A percentile compares a stretch with the other conserved stretches of the same genome.
Conservation (phyloP, 2,113 vertebrate species). For the Oenanthe melanoleuca region DNA sequence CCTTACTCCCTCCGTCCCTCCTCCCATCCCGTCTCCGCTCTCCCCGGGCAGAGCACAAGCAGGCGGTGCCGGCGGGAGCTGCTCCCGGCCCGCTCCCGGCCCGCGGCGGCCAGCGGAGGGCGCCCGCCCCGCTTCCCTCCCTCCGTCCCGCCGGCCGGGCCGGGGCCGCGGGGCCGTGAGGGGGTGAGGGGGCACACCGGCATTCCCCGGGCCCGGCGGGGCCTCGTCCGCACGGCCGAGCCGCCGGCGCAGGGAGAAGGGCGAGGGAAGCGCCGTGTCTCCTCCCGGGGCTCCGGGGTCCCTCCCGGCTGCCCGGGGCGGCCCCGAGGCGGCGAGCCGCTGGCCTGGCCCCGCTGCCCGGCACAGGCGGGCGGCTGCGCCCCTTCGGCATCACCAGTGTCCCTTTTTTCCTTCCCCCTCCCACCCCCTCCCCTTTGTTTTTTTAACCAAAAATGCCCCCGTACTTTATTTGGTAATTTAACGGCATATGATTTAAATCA, state of each 20-base stretch:
- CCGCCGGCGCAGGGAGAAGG: too few species aligned
- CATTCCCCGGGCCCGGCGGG: fast-evolving
- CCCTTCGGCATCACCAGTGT: too few species aligned
- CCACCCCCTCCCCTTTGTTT: fast-evolving
- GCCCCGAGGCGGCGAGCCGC: background rate
- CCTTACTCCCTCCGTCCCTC: too few species aligned
- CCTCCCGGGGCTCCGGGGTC: background rate
- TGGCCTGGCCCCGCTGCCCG: background rate
- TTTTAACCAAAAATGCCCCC: fast-evolving
- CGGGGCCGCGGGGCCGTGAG: too few species aligned
- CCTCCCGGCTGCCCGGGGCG: background rate
- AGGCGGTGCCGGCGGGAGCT: too few species aligned
- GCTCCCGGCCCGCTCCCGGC: too few species aligned
- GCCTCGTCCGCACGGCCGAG: too few species aligned
- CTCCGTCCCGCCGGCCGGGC: background rate
- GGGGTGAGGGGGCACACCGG: background rate
- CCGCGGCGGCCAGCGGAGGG: slow-evolving; percentile 55
- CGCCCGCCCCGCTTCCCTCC: background rate
- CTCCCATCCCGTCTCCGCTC: fast-evolving
- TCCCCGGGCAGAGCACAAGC: too few species aligned
- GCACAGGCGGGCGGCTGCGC: fast-evolving
- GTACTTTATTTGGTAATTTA: slow-evolving; percentile 20
- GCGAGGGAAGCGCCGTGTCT: background rate
- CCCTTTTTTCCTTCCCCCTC: fast-evolving
- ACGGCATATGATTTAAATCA: slow-evolving; percentile 9